Base-by-base conservation (phyloP, 2,113 vertebrate genomes). In the Cebus imitator region DNA sequence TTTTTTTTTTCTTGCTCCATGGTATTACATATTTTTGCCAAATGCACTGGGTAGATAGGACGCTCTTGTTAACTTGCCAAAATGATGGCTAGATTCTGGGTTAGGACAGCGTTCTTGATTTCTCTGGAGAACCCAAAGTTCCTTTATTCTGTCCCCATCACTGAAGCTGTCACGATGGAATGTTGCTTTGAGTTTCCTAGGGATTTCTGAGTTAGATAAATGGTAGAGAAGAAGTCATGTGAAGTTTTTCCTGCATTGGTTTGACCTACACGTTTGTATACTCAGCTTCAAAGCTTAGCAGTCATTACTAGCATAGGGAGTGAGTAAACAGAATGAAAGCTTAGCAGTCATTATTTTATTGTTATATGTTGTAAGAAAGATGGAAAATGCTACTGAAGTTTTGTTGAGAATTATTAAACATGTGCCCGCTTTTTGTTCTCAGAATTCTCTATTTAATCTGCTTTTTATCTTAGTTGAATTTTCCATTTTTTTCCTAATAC, bases 201-300 rank as follows among this genome's bases (percentile, higher is more conserved):
- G 27, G 57, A 48, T 43, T 57, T 70, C 66, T 83, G 80, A 83
- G 35, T 18, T 64, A 78, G 35, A 21, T 45, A 6, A n/a, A 30
- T 8, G 21, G 14, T 32, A 27, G 27, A 43, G 30, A 55, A 21
- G 35, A n/a, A 30, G 8, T 20, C 40, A 3, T 6, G 1, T 61
- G 64, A 32, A 0, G 37, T 58, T 72, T 40, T 40, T 18, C n/a
- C 48, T 10, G 0, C 40, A 9, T 52, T 10, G 35, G 21, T 70
- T 16, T 50, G 76, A 57, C 52, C 16, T 3, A 0, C 43, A 11
- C 16, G 1, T 16, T 55, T 37, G 2, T 7, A 0, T 20, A 0
- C 37, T 72, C n/a, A 55, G 58, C 88, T 70, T 27, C 82, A 9
- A 45, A 68, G 32, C 32, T 68, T 16, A n/a, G 32, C 16, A 35